phyloP scores from a whole-genome alignment of 1,140 invertebrate genomes.

The Tyrophagus putrescentiae region DNA sequence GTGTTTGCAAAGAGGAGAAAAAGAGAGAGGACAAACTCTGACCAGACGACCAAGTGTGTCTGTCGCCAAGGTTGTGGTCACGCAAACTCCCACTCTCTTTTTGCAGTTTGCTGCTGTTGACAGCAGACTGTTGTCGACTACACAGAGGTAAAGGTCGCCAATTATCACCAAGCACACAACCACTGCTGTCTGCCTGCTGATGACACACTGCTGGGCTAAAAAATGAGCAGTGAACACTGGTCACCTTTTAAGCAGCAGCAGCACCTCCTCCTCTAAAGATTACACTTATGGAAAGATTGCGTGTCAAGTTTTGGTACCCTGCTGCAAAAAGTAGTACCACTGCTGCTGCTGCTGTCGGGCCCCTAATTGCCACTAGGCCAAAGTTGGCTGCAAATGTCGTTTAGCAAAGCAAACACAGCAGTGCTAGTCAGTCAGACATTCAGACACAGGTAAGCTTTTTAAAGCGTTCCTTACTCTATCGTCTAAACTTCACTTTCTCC shows the following conservation, averaged over 20 bases:
- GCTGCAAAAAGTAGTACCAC: no score
- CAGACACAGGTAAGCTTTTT: no score
- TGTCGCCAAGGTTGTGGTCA: background rate
- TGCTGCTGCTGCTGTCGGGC: background rate
- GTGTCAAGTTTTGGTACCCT: no score
- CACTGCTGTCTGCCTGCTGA: background rate
- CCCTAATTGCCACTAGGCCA: background rate
- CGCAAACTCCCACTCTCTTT: background rate
- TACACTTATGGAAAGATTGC: slow-evolving; percentile 11
- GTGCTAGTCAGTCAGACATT: background rate
- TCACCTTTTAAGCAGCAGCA: background rate
- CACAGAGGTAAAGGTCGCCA: no score
- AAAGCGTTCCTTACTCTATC: no score
- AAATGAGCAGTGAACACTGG: background rate
- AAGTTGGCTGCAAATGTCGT: background rate
- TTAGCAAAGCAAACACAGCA: slow-evolving; percentile 1
- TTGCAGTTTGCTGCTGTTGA: background rate
- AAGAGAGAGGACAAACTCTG: no score
- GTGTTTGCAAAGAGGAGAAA: background rate
- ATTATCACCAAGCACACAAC: background rate
- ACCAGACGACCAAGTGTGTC: no score
- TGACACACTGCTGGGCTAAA: background rate
- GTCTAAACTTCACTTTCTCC: slow-evolving; percentile 9
- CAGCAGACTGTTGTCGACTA: background rate
- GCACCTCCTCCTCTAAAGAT: background rate